These are phyloP conservation scores for Lordiphosa stackelbergi DNA, from an alignment of 1,140 invertebrate genomes.

Conservation along the genomic window DNA sequence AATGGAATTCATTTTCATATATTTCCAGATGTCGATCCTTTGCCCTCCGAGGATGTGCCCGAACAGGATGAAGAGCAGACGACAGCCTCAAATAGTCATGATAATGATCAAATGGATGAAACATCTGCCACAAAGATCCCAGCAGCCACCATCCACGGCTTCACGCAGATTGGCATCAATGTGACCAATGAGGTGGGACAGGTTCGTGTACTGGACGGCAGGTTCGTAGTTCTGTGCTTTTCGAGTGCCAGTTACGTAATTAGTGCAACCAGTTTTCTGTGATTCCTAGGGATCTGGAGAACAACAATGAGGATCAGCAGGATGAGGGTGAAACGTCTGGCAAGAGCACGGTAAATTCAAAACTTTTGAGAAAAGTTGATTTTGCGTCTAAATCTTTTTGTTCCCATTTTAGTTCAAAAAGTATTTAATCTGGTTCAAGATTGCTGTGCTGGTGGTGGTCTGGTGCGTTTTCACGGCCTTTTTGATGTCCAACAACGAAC, in stretches of 20 bases:
- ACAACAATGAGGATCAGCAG: constrained; percentile 73
- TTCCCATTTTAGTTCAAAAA: constrained; percentile 40
- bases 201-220: constrained; percentile 66
- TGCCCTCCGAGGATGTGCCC: constrained; percentile 47
- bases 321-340: constrained; percentile 57
- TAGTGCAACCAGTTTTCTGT: constrained; percentile 75
- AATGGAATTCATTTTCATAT: constrained; percentile 11
- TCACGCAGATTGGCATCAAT: constrained; percentile 74
- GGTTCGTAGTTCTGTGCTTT: constrained; percentile 68
- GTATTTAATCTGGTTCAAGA: constrained; percentile 76
- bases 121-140: constrained; percentile 1
- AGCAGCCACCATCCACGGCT: constrained; percentile 24
- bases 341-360: constrained; percentile 32
- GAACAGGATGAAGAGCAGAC: constrained; percentile 19
- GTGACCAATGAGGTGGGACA: constrained; percentile 75
- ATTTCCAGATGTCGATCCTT: constrained; percentile 54
- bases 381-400: too few species aligned
- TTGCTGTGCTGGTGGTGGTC: constrained; percentile 78
- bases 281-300: constrained; percentile 72
- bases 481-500: constrained; percentile 83
- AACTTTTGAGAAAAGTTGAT: too few species aligned
- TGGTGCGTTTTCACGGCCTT: constrained; percentile 82
- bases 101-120: constrained; percentile 28
- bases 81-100: constrained; percentile 35
- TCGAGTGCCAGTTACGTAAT: constrained; percentile 68